phyloP scores from a whole-genome alignment of 2,113 vertebrate genomes.

The Muntiacus reevesi region DNA sequence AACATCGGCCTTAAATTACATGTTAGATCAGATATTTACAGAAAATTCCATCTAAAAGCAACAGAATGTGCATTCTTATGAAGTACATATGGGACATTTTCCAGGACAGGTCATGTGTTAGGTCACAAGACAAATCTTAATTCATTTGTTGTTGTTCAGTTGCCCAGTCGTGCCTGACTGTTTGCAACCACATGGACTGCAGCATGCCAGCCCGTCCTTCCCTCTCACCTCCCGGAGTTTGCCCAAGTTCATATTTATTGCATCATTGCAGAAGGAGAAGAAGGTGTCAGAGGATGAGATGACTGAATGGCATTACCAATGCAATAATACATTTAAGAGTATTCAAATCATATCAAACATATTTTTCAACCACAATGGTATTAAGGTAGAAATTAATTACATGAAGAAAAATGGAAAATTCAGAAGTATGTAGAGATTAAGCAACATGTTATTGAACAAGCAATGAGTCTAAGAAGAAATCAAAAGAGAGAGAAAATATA shows the following conservation, averaged over 20 bases:
- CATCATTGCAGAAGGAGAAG: background rate
- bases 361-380: background rate
- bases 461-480: background rate
- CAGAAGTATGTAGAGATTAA: background rate
- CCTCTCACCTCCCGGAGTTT: background rate
- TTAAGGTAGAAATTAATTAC: background rate
- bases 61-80: background rate
- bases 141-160: background rate
- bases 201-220: background rate
- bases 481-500: background rate
- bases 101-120: background rate
- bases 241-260: background rate
- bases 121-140: background rate
- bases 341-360: background rate
- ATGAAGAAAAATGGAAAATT: background rate
- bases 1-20: background rate
- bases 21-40: background rate
- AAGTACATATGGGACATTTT: background rate
- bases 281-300: background rate
- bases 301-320: background rate
- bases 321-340: background rate
- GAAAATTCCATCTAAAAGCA: background rate
- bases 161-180: background rate
- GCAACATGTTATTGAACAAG: background rate
- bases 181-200: background rate